Evolutionary conservation across 2,888 invertebrate genomes (phyloP), one percentile per base, ranked within the genome.

Genomic region (Barypeithes pellucidus): DNA sequence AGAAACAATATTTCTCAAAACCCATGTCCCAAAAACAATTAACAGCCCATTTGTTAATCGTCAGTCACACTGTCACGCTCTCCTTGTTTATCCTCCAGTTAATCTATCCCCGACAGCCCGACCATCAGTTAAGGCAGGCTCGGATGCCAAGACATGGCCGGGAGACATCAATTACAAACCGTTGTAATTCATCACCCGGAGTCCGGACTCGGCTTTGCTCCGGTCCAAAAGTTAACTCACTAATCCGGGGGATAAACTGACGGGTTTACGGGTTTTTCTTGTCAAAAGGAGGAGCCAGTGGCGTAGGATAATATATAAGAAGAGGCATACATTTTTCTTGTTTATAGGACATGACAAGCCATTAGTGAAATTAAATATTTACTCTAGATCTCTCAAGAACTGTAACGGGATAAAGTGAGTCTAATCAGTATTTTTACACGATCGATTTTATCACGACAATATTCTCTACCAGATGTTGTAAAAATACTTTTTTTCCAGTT

Each of bases 141-240:
- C 60, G 67, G 72, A 59, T 52, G 71, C 72, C 75, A 67, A 72
- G 71, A 71, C 52, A 62, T 33, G 71, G 52, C 75, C 71, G 67
- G 67, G 54, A 61, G 67, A 68, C 75, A 75, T 75, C 75, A 75
- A 75, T 75, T 75, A 75, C 67, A 47, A 68, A 67, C 72, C 67
- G 72, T 65, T 52, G 67, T 75, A 72, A 75, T 75, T 71, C 75
- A 75, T 75, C 75, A 75, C 70, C 65, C 65, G 62, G 60, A 61
- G 39, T 62, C 29, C 62, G 62, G 43, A 18, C 62, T 62, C 47
- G 62, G 62, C 62, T 62, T 62, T 62, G 62, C 45, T 33, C 45
- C 61, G 43, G 63, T 68, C 71, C 68, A 75, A 73, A 70, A 75
- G 75, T 75, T 75, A 75, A 75, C 69, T 69, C 69, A 69, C 72